Base-by-base conservation (phyloP, 2,113 vertebrate species). In the Neogobius melanostomus region DNA sequence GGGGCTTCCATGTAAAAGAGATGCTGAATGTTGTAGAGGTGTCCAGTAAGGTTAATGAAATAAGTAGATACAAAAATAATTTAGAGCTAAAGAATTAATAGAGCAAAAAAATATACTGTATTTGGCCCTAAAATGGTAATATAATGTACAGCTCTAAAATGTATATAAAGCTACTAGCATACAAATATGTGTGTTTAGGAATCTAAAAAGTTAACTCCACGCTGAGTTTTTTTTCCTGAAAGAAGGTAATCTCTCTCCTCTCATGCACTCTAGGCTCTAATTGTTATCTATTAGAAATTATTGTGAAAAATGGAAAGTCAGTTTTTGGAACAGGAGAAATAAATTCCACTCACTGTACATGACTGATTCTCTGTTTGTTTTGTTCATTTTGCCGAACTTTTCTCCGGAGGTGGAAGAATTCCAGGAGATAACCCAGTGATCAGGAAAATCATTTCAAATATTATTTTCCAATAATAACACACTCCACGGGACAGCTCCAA, bases 401-500 rank as follows among this genome's bases (percentile, higher is more conserved):
- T 76, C 82, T 71, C 79, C 83, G 81, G 66, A 85, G 74, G 85
- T 91, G 90, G 92, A 93, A 89, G 90, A 86, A 89, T 92, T 91
- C 91, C 90, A 91, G 87, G 85, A 90, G 90, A 92, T 92, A 92
- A 91, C 78, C 73, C 92, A 93, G 87, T 93, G 92, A 93, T 93
- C 92, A 92, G 91, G 91, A 92, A 93, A 92, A 92, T 92, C 88
- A 93, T 93, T 91, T 88, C 81, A 90, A 92, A 92, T 90, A 90
- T 85, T 91, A 80, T 87, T 89, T 92, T 90, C 91, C 91, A 92
- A 91, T 90, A 92, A 91, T 90, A 87, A 90, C 89, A 90, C 89
- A 90, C 89, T 90, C 82, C 81, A 87, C 72, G 11, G 83, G 83
- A 75, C 85, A 83, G 85, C 75, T 72, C 77, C 71, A 82, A 73